A percentile compares a stretch with the other conserved stretches of the same genome.
phyloP scores from a whole-genome alignment of 2,888 invertebrate species.

The Cantharis flavilabris region DNA sequence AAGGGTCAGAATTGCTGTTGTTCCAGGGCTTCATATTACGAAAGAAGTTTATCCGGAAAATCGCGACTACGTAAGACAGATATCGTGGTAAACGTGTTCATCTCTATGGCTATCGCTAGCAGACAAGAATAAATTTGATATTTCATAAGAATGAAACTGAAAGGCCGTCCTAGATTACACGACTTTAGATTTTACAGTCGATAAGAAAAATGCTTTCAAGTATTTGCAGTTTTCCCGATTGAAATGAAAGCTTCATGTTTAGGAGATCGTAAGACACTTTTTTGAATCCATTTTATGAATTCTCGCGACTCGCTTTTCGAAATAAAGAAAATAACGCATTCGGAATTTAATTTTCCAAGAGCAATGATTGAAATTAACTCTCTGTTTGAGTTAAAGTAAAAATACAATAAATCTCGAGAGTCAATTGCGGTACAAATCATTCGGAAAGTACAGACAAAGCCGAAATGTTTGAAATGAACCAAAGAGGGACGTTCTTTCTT shows the following conservation, averaged over 20 bases:
- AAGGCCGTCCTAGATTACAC: constrained; percentile 14
- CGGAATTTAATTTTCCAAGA: not conserved
- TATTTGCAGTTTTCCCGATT: constrained; percentile 17
- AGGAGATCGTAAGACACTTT: constrained; percentile 1
- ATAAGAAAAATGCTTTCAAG: constrained; percentile 7
- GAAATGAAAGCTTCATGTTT: constrained; percentile 9
- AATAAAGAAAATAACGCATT: not conserved
- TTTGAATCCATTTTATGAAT: not conserved
- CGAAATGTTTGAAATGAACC: not conserved
- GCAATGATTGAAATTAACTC: not conserved
- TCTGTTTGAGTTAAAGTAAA: not conserved
- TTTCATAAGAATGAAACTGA: constrained; percentile 15
- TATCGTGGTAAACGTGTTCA: constrained; percentile 20
- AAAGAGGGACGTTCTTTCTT: not conserved
- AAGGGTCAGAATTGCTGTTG: constrained; percentile 4
- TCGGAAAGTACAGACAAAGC: not conserved
- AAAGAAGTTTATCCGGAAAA: constrained; percentile 13
- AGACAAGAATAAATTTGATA: constrained; percentile 21
- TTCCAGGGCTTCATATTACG: constrained; percentile 5
- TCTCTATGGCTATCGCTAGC: constrained; percentile 17
- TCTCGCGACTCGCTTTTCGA: too few species aligned
- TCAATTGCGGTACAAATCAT: not conserved
- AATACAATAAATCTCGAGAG: not conserved
- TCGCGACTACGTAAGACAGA: constrained; percentile 22
- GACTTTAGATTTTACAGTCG: constrained; percentile 18